Base-by-base conservation (phyloP, 2,888 invertebrate genomes). In the Zonitis immaculata region DNA sequence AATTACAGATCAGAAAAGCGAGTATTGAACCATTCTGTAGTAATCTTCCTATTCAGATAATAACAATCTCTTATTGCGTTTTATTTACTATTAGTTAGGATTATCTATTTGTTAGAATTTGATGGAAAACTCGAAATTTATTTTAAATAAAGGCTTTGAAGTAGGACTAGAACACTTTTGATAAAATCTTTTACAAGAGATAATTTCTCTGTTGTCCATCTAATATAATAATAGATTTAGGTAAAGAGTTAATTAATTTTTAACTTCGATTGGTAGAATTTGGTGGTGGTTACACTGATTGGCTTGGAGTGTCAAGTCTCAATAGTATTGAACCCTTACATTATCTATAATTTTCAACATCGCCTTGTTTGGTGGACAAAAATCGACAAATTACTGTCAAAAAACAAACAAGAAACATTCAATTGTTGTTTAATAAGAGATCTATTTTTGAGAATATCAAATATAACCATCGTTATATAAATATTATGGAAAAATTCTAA, bases 201-300 rank as follows among this genome's bases (percentile, higher is more conserved):
- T 61, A 58, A 56, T 57, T 58, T 61, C 58, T 64, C 59, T 58
- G 54, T 57, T 60, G 60, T 61, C 59, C 52, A 56, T 54, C 57
- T 45, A 60, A n/a, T n/a, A n/a, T 61, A 60, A 63, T 66, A 66
- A 66, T 66, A 60, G 66, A 63, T 64, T 62, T 61, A 56, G 61
- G 60, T 59, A 51, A 52, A 51, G 56, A 61, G 64, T 60, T 67
- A 68, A 68, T 68, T 68, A 66, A 68, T 65, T 63, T 63, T 50
- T 58, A 43, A 39, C 57, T 59, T 64, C 64, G 66, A 65, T 67
- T 64, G 64, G 61, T 60, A 60, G 62, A 66, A 64, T 66, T 67
- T 63, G 53, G 61, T 58, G 66, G 68, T 65, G 65, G 64, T 58
- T 58, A 55, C 53, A 57, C 60, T 62, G 60, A 56, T 54, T 52